Base-by-base conservation (phyloP, 2,113 vertebrate genomes). In the Nannobrachium achirus region DNA sequence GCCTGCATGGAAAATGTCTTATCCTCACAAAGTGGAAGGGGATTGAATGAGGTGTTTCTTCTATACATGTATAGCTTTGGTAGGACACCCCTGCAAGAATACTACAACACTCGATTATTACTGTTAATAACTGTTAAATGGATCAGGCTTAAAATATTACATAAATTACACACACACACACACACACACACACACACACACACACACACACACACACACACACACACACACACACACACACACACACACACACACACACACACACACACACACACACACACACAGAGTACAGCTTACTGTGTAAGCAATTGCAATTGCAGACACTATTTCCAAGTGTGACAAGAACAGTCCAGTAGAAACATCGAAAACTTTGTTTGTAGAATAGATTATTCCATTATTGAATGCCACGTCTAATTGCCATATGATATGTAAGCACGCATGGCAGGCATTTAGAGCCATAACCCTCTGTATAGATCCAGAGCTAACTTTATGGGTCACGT, bases 361-460 rank as follows among this genome's bases (percentile, higher is more conserved):
- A 33, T 39, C 25, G 7, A 56, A 56, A 8, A 19, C 49, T 70
- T 75, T 70, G 52, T 66, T 71, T 73, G 46, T 56, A 81, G 72
- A 78, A 33, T 42, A 52, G 46, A 62, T 41, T 2, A 14, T 20
- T 15, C 48, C 16, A 61, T 63, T 33, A 44, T 42, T 39, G 53
- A 77, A 72, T 79, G 53, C 1, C 56, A 76, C 66, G 19, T 10
- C 45, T 89, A 88, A 86, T 87, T 84, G 77, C 67, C 64, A 64
- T 33, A 19, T 85, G 84, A 90, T 88, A 72, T 85, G 82, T 80
- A 45, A 66, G 50, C 56, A 44, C 68, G 76, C 77, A 44, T 49
- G 61, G 75, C 68, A 79, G 71, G 73, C 75, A 79, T 88, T 85
- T 89, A 86, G 71, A 66, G 44, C 82, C 86, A 86, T 89, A 88